A percentile compares a stretch with the other conserved stretches of the same genome.
Evolutionary conservation across 2,797 vertebrate species (phyloP).

Genomic region (Dendrocincla tyrannina): DNA sequence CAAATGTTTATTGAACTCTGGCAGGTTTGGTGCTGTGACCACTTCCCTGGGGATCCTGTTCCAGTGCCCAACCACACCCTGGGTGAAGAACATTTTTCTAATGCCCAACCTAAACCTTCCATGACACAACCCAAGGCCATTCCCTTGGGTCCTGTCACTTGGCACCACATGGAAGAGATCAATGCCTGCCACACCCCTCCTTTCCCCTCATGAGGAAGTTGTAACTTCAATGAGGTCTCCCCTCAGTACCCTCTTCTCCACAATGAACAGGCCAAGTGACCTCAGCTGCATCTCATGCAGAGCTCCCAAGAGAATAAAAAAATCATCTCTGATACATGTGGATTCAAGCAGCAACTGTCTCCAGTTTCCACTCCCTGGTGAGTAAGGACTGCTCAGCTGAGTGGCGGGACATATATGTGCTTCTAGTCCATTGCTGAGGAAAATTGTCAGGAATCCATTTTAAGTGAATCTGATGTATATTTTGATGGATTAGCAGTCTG

Average conservation of each 20-base stretch:
- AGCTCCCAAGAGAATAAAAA: background rate
- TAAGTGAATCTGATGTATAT: background rate
- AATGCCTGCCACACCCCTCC: background rate
- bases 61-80: background rate
- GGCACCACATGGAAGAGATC: background rate
- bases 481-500: background rate
- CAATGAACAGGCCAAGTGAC: background rate
- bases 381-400: background rate
- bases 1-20: background rate
- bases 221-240: background rate
- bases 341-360: background rate
- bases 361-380: accelerated
- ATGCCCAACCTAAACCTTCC: background rate
- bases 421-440: background rate
- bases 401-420: accelerated
- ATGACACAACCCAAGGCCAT: background rate
- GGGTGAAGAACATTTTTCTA: background rate
- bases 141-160: background rate
- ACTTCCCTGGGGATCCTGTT: background rate
- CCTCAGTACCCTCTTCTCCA: background rate
- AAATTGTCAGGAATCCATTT: background rate
- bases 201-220: background rate
- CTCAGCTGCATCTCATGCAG: background rate
- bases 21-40: background rate
- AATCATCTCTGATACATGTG: background rate